A percentile compares a stretch with the other conserved stretches of the same genome.
These are phyloP conservation scores for Nesogale talazaci DNA, from an alignment of 2,113 vertebrate genomes.

Conservation along the genomic window DNA sequence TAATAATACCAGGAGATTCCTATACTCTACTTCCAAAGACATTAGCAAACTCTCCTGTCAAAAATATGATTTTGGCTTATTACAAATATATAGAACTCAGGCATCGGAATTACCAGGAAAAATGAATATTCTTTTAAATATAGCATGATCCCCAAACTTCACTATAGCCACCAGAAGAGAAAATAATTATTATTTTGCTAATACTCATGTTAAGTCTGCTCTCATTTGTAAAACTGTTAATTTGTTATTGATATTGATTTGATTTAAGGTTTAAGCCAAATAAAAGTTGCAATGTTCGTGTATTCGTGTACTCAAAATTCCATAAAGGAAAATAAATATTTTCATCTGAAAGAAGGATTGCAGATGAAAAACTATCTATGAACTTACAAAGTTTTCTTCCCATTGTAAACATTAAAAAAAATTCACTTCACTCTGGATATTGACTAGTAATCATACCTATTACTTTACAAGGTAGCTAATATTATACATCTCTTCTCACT, in stretches of 20 bases:
- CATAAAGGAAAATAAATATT: neutral
- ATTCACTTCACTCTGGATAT: neutral
- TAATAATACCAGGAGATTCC: neutral
- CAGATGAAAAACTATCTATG: neutral
- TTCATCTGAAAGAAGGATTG: neutral
- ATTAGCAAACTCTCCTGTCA: neutral
- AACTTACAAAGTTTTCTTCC: neutral
- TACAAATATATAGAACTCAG: conserved; percentile 50
- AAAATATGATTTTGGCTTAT: neutral
- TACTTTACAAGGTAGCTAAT: neutral
- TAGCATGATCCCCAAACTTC: conserved; percentile 7
- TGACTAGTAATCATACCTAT: neutral
- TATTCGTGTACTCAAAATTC: neutral
- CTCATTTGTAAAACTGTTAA: conserved; percentile 48
- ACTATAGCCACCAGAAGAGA: conserved; percentile 39
- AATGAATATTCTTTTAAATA: conserved; percentile 32
- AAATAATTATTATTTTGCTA: conserved; percentile 36
- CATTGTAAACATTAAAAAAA: neutral
- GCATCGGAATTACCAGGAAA: conserved; percentile 10
- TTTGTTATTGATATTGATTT: conserved; percentile 34
- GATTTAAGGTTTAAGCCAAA: neutral
- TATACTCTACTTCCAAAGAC: neutral
- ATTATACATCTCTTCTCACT: conserved; percentile 19
- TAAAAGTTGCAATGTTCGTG: conserved; percentile 3
- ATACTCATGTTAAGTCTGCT: conserved; percentile 35